These are phyloP conservation scores for Harmothoe impar DNA, from an alignment of 2,888 invertebrate genomes.

Conservation along the genomic window DNA sequence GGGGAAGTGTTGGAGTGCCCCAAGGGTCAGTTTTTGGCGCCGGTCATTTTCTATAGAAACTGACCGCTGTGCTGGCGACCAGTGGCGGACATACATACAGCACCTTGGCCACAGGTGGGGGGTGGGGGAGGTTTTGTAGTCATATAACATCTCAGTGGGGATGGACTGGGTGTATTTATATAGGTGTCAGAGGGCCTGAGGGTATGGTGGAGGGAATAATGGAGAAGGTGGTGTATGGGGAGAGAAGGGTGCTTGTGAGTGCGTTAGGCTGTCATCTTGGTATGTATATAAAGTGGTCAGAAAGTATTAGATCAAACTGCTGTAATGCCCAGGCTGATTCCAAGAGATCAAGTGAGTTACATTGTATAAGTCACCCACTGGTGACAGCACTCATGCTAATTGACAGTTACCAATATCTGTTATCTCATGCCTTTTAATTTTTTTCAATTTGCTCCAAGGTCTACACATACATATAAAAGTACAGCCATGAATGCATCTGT, in stretches of 20 bases:
- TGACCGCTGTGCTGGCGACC: background rate
- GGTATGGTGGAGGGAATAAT: too few species aligned
- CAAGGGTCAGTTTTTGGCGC: conserved; percentile 54
- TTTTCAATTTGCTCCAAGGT: too few species aligned
- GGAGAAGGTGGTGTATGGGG: background rate
- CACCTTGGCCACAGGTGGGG: background rate
- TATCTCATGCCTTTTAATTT: too few species aligned
- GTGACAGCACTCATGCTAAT: too few species aligned
- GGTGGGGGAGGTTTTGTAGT: background rate
- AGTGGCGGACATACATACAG: background rate
- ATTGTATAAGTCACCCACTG: too few species aligned
- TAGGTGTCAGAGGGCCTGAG: background rate
- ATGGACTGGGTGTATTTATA: background rate
- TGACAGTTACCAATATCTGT: too few species aligned
- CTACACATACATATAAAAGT: too few species aligned
- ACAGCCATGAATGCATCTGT: too few species aligned
- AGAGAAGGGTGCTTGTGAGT: background rate
- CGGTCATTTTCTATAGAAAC: conserved; percentile 2
- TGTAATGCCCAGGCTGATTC: background rate
- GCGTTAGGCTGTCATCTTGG: background rate
- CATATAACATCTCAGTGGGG: conserved; percentile 26
- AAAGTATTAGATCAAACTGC: conserved; percentile 6
- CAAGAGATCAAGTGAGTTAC: too few species aligned
- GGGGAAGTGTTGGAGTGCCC: conserved; percentile 31
- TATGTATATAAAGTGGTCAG: background rate